A percentile compares a stretch with the other conserved stretches of the same genome.
phyloP scores from a whole-genome alignment of 2,888 invertebrate genomes.

The Agriopis leucophaearia region DNA sequence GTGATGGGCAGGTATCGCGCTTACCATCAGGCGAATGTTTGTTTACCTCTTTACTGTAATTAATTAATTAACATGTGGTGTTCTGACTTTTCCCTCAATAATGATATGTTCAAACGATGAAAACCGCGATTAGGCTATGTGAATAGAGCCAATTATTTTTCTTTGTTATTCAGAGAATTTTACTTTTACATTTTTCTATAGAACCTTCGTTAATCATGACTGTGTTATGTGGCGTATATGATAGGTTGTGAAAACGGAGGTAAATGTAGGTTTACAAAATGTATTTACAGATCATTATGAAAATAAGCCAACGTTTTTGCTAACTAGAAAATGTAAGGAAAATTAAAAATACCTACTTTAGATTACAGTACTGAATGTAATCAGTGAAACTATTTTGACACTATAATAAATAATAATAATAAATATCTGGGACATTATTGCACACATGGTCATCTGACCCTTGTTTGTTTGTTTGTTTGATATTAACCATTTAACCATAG shows the following conservation, averaged over 20 bases:
- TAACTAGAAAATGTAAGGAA: no score
- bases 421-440: no score
- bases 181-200: not conserved
- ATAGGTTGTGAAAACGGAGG: not conserved
- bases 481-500: no score
- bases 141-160: slow-evolving; percentile 28
- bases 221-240: not conserved
- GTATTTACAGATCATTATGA: no score
- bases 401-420: no score
- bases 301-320: no score
- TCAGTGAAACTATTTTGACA: no score
- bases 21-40: not conserved
- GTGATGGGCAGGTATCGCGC: not conserved
- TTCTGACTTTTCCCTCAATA: slow-evolving; percentile 62
- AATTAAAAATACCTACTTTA: no score
- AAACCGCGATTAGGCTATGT: slow-evolving; percentile 46
- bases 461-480: no score
- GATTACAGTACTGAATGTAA: no score
- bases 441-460: no score
- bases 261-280: no score
- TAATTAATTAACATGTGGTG: not conserved
- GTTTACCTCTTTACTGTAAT: not conserved
- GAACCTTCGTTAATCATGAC: not conserved
- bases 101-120: slow-evolving; percentile 59
- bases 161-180: slow-evolving; percentile 22